Base-by-base conservation (phyloP, 2,113 vertebrate species). In the Salvelinus alpinus region DNA sequence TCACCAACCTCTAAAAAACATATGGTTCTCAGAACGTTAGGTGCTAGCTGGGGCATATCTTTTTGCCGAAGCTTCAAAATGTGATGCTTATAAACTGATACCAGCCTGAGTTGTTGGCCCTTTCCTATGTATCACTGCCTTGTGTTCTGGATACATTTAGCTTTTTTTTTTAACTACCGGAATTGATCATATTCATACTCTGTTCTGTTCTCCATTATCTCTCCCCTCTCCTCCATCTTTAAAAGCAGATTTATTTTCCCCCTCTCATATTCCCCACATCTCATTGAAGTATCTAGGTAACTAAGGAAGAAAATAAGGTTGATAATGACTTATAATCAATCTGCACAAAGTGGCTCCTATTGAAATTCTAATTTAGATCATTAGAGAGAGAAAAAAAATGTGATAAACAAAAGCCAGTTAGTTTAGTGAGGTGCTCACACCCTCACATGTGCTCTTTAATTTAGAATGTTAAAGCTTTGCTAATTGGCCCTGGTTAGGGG, bases 161-260 rank as follows among this genome's bases (percentile, higher is more conserved):
- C 27, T 2, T 70, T 38, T n/a, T 7, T 69, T 34, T n/a, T 8
- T 0, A 44, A 38, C 16, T 9, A 20, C 38, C 2, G 20, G 22
- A 66, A n/a, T 22, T 69, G 5, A 70, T 12, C n/a, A 70, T 44
- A 25, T 51, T 70, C 47, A n/a, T 20, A 88, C 84, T 89, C 91
- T 77, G 89, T 85, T 90, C 92, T 78, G 92, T 85, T 72, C 92
- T 91, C 76, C 88, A 92, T 54, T 54, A 72, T 91, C 88, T 75
- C 88, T 90, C 65, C 86, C 27, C 9, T 24, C 14, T 57, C 22
- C 18, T 24, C 20, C 9, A 44, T 44, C 38, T 12, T 12, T 44
- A 44, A 44, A 44, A 11, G 34, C 34, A 38, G 4, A 38, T 48
- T 18, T 14, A 47, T 65, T 24, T 57, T 73, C 34, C 5, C 48